phyloP scores from a whole-genome alignment of 2,888 invertebrate species.

The Hoplodrina ambigua region DNA sequence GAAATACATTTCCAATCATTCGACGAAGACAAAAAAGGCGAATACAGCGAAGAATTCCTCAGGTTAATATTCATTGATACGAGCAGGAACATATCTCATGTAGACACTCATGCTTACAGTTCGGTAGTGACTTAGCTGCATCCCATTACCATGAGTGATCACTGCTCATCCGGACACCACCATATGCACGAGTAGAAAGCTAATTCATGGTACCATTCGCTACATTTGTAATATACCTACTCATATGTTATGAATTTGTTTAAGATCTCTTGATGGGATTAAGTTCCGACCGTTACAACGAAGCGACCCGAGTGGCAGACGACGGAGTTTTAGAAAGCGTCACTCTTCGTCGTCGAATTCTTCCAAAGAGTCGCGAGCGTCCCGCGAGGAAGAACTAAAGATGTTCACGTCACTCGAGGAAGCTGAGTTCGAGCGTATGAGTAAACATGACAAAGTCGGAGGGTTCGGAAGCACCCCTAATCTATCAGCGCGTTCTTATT shows the following conservation, averaged over 20 bases:
- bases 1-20: conserved; percentile 90
- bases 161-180: conserved; percentile 64
- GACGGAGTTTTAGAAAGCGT: conserved; percentile 91
- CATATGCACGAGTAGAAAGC: conserved; percentile 76
- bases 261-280: conserved; percentile 92
- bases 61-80: conserved; percentile 86
- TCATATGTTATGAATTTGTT: conserved; percentile 85
- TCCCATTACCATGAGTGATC: conserved; percentile 64
- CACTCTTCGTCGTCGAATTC: conserved; percentile 91
- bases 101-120: conserved; percentile 75
- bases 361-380: conserved; percentile 91
- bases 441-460: conserved; percentile 70
- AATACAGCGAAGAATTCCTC: conserved; percentile 87
- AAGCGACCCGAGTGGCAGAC: conserved; percentile 91
- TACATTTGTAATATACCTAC: conserved; percentile 83
- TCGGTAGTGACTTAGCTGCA: conserved; percentile 78
- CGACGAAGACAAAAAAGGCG: conserved; percentile 84
- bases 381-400: conserved; percentile 92
- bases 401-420: conserved; percentile 92
- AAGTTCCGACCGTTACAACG: conserved; percentile 91
- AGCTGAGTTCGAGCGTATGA: conserved; percentile 88
- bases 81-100: conserved; percentile 70
- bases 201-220: conserved; percentile 72
- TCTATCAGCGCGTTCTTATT: conserved; percentile 88
- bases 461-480: conserved; percentile 87